A percentile compares a stretch with the other conserved stretches of the same genome.
Evolutionary conservation across 2,113 vertebrate species (phyloP).

Genomic region (Penelope pileata): DNA sequence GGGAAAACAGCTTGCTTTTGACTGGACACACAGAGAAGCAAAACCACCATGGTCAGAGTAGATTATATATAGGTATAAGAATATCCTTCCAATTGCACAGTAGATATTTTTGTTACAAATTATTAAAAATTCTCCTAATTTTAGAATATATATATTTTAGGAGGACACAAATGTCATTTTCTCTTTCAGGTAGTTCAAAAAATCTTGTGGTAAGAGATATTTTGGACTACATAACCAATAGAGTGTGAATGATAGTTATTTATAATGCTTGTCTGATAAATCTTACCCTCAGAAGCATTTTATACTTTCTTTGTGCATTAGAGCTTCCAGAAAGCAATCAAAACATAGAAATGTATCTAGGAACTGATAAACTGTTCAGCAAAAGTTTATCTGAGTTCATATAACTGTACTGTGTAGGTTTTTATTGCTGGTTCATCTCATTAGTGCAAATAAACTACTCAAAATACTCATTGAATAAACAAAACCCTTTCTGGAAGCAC

Average conservation of each 20-base stretch:
- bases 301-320: background rate
- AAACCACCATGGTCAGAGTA: background rate
- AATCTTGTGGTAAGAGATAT: background rate
- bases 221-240: background rate
- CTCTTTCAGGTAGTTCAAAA: background rate
- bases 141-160: background rate
- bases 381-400: background rate
- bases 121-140: fast-evolving
- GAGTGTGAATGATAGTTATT: background rate
- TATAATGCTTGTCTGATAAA: background rate
- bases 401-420: background rate
- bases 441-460: background rate
- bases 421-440: background rate
- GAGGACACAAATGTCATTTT: background rate
- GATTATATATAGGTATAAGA: background rate
- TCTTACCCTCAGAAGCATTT: background rate
- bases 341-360: background rate
- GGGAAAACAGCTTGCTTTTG: background rate
- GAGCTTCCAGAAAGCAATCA: background rate
- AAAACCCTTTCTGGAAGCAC: background rate
- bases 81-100: background rate
- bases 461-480: background rate
- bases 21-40: background rate
- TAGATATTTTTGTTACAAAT: background rate
- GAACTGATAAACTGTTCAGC: background rate